Base-by-base conservation (phyloP, 2,888 invertebrate species). In the Peribatodes rhomboidaria region DNA sequence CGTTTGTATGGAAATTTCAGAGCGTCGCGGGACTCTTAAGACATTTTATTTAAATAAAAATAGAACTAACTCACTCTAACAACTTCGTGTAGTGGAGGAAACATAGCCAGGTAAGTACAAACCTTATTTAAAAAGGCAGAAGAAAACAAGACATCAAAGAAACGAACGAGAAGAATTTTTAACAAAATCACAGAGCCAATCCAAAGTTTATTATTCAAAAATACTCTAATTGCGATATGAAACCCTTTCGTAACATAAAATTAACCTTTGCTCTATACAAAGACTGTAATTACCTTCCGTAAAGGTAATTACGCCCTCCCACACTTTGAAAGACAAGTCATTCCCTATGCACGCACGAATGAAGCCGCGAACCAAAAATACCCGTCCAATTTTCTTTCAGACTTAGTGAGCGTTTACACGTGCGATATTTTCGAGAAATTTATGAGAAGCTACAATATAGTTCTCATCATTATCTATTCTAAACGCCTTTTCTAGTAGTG, bases 331-430 rank as follows among this genome's bases (percentile, higher is more conserved):
- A 59, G 58, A 53, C 53, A 41, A 47, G 37, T 41, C 46, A 33
- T 56, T 50, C 22, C 11, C 44, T 52, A 58, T 58, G 54, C 58
- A 47, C 54, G 54, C 58, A 47, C 41, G 58, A 20, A 11, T 58
- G 37, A 55, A 52, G 42, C 42, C 35, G 6, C 35, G n/a, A 54
- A 56, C 37, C 70, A 72, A 71, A 76, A 77, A 77, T 74, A 76
- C 67, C 42, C 55, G 1, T 41, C 22, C 22, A 46, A 66, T 61
- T 57, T 61, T 64, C 69, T 76, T 75, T 72, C 70, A 73, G 33
- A 27, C 13, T 55, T n/a, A 55, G 55, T 33, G 20, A 55, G 55
- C n/a, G 47, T 57, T 37, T 69, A 61, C 69, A 58, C 56, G 16
- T 7, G 14, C 22, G 10, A 20, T 31, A 14, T 18, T 18, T 3